Evolutionary conservation across 2,113 vertebrate species (phyloP).

Genomic region (Prunella himalayana): DNA sequence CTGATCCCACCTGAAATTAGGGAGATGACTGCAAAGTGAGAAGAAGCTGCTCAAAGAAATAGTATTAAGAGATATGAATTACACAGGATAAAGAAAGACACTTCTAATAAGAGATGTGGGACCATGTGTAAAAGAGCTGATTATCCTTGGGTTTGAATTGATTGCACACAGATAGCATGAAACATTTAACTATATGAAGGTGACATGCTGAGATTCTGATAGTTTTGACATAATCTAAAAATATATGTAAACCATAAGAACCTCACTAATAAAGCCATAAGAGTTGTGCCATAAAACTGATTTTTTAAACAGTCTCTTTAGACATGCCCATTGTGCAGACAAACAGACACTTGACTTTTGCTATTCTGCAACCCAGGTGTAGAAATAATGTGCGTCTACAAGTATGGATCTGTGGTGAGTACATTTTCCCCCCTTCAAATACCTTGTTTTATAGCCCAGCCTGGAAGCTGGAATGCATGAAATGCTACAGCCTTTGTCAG

Average conservation of each 20-base stretch:
- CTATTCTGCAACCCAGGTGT: slow-evolving; percentile 81
- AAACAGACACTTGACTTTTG: slow-evolving; percentile 26
- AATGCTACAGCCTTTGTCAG: neutral
- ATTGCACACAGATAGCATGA: neutral
- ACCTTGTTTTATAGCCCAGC: neutral
- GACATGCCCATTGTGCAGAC: neutral
- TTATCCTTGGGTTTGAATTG: neutral
- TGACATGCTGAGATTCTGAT: neutral
- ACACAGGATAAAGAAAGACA: neutral
- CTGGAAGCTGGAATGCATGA: neutral
- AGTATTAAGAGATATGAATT: neutral
- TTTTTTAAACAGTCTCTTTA: neutral
- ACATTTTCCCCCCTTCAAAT: neutral
- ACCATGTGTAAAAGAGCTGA: neutral
- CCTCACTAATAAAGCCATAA: neutral
- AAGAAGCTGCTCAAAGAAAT: neutral
- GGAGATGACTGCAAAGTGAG: neutral
- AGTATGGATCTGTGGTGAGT: slow-evolving; percentile 96
- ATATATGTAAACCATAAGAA: neutral
- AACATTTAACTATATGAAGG: neutral
- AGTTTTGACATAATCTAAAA: neutral
- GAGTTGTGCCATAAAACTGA: neutral
- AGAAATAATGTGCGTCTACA: slow-evolving; percentile 98
- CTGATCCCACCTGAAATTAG: neutral
- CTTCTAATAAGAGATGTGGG: neutral